Base-by-base conservation (phyloP, 2,888 invertebrate species). In the Stramonita haemastoma region DNA sequence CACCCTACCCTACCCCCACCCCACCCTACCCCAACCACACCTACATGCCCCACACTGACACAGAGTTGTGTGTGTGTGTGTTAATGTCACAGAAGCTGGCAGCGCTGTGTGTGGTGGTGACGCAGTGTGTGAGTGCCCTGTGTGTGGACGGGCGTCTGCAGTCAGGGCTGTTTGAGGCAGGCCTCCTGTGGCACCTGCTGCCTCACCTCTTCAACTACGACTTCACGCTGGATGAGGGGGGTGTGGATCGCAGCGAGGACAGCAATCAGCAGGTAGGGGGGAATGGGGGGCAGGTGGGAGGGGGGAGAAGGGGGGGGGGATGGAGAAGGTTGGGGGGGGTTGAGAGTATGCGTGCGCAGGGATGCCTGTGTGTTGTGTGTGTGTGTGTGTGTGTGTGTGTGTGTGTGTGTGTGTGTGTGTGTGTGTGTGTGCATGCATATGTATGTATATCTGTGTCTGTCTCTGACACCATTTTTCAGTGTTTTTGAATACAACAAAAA, bases 141-240 rank as follows among this genome's bases (percentile, higher is more conserved):
- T 97, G 98, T 0, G 97, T 97, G n/a, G 98, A 98, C 95, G 97
- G 98, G 87, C 97, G 97, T 92, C 97, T 99, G 56, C 99, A 99
- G 96, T 95, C 95, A 11, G 93, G 95, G 90, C 98, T 96, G 70
- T 95, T 95, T 91, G 95, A 96, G 91, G 94, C 96, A 0, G 99
- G 99, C 13, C 98, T 98, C 0, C 96, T 99, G 6, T 99, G 98
- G 98, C 98, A 99, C 94, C 96, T 99, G 88, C 96, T 99, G 77
- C 97, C 98, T 0, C 98, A 98, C 93, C 97, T 98, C 96, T 98
- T 99, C 96, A 97, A 98, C 91, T 99, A 99, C 96, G 99, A 99
- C 96, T 99, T 98, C 96, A 99, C 99, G 8, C 97, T 99, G 93
- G 98, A 99, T 90, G 99, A 99, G 96, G 98, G 99, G 87, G 99